phyloP scores from a whole-genome alignment of 1,140 invertebrate genomes.

The Eriosoma lanigerum region DNA sequence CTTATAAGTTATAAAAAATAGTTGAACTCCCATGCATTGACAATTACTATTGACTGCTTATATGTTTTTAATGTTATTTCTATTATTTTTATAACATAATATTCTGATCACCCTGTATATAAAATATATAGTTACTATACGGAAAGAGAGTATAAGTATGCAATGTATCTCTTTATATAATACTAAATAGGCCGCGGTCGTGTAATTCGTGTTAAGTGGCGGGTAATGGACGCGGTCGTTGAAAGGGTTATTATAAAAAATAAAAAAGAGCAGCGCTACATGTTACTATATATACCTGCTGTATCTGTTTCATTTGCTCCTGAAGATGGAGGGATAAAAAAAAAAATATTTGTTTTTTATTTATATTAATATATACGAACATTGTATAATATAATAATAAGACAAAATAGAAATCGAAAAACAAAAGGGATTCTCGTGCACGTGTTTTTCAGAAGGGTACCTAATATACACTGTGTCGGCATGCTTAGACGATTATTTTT shows the following conservation, averaged over 20 bases:
- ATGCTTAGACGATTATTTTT: constrained; percentile 17
- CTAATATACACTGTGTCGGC: constrained; percentile 1
- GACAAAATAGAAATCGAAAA: background rate
- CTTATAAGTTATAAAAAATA: no score
- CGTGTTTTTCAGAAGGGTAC: background rate
- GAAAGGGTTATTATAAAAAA: no score
- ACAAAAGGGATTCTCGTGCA: constrained; percentile 35
- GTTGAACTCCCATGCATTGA: no score
- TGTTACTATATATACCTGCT: no score
- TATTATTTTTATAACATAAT: no score
- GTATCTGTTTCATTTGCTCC: background rate
- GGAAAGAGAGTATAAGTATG: constrained; percentile 39
- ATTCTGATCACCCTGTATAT: no score
- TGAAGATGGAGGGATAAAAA: constrained; percentile 31
- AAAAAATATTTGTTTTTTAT: constrained; percentile 45
- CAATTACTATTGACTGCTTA: no score
- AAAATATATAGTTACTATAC: no score
- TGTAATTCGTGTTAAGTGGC: constrained; percentile 46
- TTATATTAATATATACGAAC: background rate
- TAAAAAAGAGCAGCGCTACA: background rate
- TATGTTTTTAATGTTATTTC: no score
- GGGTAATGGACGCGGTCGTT: constrained; percentile 24
- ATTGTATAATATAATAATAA: no score
- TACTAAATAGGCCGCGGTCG: background rate
- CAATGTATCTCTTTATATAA: background rate